phyloP scores from a whole-genome alignment of 2,113 vertebrate genomes.

The Pionites leucogaster region DNA sequence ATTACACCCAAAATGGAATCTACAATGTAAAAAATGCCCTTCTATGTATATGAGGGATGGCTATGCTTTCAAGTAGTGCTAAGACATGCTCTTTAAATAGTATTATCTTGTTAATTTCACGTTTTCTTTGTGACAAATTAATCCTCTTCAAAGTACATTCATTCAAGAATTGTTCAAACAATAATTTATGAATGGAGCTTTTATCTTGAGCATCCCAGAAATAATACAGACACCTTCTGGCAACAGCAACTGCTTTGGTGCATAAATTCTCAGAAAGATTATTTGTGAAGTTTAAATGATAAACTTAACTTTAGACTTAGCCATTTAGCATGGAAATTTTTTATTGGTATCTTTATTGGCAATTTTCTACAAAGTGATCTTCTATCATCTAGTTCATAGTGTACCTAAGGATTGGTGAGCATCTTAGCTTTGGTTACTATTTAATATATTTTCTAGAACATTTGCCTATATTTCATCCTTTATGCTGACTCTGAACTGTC shows the following conservation, averaged over 20 bases:
- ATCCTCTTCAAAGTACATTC: not conserved
- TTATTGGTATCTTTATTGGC: not conserved
- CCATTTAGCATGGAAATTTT: not conserved
- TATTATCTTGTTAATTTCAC: not conserved
- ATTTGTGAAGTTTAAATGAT: not conserved
- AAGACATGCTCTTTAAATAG: not conserved
- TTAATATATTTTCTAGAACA: not conserved
- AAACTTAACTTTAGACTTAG: not conserved
- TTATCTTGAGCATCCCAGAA: conserved; percentile 25
- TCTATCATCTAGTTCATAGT: not conserved
- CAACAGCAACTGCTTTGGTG: not conserved
- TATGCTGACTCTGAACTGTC: not conserved
- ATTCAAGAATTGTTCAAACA: conserved; percentile 14
- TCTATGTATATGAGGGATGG: not conserved
- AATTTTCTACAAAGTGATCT: not conserved
- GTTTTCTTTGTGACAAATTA: not conserved
- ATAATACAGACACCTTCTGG: not conserved
- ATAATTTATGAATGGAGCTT: conserved; percentile 23
- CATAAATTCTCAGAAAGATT: not conserved
- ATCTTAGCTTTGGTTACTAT: not conserved
- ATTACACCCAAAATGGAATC: not conserved
- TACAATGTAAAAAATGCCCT: not conserved
- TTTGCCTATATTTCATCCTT: not conserved
- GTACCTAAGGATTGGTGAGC: not conserved
- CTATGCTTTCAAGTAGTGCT: not conserved